Evolutionary conservation across 2,888 invertebrate species (phyloP).

Genomic region (Lithophane semibrunnea): DNA sequence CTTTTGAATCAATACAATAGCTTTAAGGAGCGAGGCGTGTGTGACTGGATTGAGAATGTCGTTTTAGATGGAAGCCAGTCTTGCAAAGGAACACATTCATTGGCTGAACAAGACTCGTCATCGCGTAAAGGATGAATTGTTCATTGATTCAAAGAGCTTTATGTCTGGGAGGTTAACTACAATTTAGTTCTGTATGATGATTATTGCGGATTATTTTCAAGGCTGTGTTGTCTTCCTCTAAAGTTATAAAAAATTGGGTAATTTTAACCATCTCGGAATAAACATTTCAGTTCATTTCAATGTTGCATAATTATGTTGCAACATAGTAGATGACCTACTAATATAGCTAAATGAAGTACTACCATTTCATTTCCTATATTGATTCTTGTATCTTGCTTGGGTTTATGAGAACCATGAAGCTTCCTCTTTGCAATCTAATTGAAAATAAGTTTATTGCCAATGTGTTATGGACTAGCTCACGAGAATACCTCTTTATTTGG

Average conservation of each 20-base stretch:
- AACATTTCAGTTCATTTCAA: not conserved
- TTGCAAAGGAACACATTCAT: constrained; percentile 60
- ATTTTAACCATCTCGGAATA: not conserved
- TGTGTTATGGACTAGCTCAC: constrained; percentile 29
- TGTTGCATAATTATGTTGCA: not conserved
- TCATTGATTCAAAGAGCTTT: constrained; percentile 61
- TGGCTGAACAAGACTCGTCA: constrained; percentile 56
- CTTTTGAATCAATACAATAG: constrained; percentile 72
- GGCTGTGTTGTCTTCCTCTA: not conserved
- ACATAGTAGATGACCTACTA: not conserved
- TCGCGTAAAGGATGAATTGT: constrained; percentile 60
- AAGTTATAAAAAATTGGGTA: not conserved
- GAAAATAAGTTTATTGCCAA: constrained; percentile 41
- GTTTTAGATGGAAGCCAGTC: constrained; percentile 54
- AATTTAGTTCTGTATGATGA: constrained; percentile 30
- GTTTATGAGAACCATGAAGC: constrained; percentile 3
- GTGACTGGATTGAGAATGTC: constrained; percentile 63
- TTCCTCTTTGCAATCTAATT: constrained; percentile 12
- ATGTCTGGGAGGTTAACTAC: constrained; percentile 46
- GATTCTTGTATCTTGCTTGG: not conserved
- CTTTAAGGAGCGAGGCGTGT: constrained; percentile 64
- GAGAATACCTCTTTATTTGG: constrained; percentile 40
- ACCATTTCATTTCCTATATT: not conserved
- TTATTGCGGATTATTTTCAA: constrained; percentile 13
- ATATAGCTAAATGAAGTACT: not conserved